Evolutionary conservation across 1,140 invertebrate genomes (phyloP).

Genomic region (Aleiodes sp.): DNA sequence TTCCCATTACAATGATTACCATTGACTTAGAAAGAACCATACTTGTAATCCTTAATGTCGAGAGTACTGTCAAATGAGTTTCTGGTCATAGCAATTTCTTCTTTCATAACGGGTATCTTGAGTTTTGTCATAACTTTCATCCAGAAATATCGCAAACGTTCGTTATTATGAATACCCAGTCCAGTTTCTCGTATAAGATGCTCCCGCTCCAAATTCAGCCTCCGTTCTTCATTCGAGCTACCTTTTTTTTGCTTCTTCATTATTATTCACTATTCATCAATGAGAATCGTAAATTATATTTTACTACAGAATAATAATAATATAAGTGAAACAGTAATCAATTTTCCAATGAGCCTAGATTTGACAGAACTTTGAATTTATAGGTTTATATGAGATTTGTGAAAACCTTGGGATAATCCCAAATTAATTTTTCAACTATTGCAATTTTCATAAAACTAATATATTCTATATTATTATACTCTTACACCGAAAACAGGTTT

Average conservation of each 20-base stretch:
- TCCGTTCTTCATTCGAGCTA: background rate
- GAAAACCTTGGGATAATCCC: too few relatives aligned
- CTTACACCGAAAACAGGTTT: too few relatives aligned
- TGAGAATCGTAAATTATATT: too few relatives aligned
- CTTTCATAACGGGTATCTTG: constrained; percentile 46
- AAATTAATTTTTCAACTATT: too few relatives aligned
- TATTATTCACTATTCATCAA: constrained; percentile 17
- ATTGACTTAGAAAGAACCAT: background rate
- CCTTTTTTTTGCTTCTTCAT: constrained; percentile 26
- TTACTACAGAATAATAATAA: too few relatives aligned
- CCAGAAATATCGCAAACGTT: constrained; percentile 40
- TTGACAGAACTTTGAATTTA: too few relatives aligned
- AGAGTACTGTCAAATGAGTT: constrained; percentile 55
- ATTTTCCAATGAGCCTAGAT: too few relatives aligned
- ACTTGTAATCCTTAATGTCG: constrained; percentile 58
- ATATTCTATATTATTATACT: too few relatives aligned
- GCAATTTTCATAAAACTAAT: too few relatives aligned
- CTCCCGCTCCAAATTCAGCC: constrained; percentile 36
- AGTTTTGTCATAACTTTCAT: constrained; percentile 47
- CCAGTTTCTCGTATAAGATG: constrained; percentile 46
- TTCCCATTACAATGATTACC: too few relatives aligned
- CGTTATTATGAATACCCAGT: constrained; percentile 40
- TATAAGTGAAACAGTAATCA: too few relatives aligned
- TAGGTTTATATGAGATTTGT: too few relatives aligned
- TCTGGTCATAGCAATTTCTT: constrained; percentile 46